Evolutionary conservation across 1,140 invertebrate genomes (phyloP).

Genomic region (Sitophilus oryzae): DNA sequence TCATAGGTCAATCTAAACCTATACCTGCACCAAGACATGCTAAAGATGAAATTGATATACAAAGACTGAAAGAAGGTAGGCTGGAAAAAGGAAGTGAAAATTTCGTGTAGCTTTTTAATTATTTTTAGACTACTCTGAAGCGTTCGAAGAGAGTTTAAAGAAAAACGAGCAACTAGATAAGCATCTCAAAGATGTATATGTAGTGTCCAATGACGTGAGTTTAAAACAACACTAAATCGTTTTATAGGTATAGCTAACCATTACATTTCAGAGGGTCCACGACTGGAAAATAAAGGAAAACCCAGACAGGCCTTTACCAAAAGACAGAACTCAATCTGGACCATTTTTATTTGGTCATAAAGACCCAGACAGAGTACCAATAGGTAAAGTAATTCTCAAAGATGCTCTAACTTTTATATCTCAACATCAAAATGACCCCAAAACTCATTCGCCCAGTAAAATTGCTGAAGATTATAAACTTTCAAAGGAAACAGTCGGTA

Average conservation of each 20-base stretch:
- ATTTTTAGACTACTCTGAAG: slow-evolving; percentile 53
- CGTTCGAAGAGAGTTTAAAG: slow-evolving; percentile 50
- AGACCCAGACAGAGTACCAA: slow-evolving; percentile 48
- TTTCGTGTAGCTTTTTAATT: slow-evolving; percentile 13
- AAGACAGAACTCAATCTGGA: slow-evolving; percentile 39
- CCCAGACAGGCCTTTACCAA: slow-evolving; percentile 45
- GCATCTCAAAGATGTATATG: slow-evolving; percentile 62
- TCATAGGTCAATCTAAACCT: slow-evolving; percentile 62
- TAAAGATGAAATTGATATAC: slow-evolving; percentile 53
- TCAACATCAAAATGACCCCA: slow-evolving; percentile 55
- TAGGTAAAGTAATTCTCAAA: slow-evolving; percentile 50
- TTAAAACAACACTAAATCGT: background rate
- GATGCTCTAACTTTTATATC: slow-evolving; percentile 55
- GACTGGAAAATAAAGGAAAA: slow-evolving; percentile 18
- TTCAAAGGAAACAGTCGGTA: slow-evolving; percentile 53
- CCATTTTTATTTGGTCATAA: slow-evolving; percentile 52
- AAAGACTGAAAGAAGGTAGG: slow-evolving; percentile 54
- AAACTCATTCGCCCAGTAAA: slow-evolving; percentile 48
- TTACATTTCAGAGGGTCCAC: slow-evolving; percentile 19
- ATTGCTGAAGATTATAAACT: slow-evolving; percentile 65
- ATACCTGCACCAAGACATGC: slow-evolving; percentile 57
- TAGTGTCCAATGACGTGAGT: slow-evolving; percentile 54
- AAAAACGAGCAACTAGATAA: slow-evolving; percentile 55
- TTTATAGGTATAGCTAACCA: background rate
- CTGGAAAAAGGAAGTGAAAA: background rate